A percentile compares a stretch with the other conserved stretches of the same genome.
Evolutionary conservation across 2,113 vertebrate species (phyloP).

Genomic region (Onychostoma macrolepis): DNA sequence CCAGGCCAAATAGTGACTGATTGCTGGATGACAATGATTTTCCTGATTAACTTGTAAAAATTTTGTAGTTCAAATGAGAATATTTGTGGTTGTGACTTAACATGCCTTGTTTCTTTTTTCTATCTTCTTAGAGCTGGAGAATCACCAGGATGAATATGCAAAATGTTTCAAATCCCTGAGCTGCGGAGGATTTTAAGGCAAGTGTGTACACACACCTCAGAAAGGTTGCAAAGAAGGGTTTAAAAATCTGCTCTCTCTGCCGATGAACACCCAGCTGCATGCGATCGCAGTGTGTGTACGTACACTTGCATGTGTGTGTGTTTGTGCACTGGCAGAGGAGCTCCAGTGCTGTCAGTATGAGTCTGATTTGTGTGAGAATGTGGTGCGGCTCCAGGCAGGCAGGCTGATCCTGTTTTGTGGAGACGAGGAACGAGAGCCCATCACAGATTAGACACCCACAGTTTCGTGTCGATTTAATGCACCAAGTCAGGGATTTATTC

Average conservation of each 20-base stretch:
- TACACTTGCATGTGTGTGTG: slow-evolving; percentile 42
- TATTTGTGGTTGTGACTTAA: slow-evolving; percentile 18
- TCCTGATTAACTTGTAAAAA: neutral
- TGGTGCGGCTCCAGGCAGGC: slow-evolving; percentile 74
- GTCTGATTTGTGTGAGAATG: slow-evolving; percentile 70
- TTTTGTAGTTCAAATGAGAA: slow-evolving; percentile 16
- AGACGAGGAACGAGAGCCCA: slow-evolving; percentile 74
- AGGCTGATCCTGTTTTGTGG: slow-evolving; percentile 77
- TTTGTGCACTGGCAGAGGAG: slow-evolving; percentile 51
- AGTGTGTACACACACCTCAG: slow-evolving; percentile 24
- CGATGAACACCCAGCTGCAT: slow-evolving; percentile 40
- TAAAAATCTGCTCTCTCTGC: slow-evolving; percentile 32
- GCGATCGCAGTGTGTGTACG: slow-evolving; percentile 43
- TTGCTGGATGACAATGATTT: neutral
- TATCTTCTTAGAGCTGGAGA: slow-evolving; percentile 16
- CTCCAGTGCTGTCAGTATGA: slow-evolving; percentile 68
- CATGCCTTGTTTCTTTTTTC: neutral
- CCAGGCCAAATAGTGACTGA: slow-evolving; percentile 6
- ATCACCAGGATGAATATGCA: slow-evolving; percentile 22
- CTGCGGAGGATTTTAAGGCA: slow-evolving; percentile 26
- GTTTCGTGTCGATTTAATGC: slow-evolving; percentile 79
- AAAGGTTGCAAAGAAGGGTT: slow-evolving; percentile 34
- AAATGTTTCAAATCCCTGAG: slow-evolving; percentile 33
- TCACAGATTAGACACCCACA: slow-evolving; percentile 80
- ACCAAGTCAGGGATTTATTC: slow-evolving; percentile 77